These are phyloP conservation scores for Hydrophis major DNA, from an alignment of 2,797 vertebrate genomes.

Conservation along the genomic window DNA sequence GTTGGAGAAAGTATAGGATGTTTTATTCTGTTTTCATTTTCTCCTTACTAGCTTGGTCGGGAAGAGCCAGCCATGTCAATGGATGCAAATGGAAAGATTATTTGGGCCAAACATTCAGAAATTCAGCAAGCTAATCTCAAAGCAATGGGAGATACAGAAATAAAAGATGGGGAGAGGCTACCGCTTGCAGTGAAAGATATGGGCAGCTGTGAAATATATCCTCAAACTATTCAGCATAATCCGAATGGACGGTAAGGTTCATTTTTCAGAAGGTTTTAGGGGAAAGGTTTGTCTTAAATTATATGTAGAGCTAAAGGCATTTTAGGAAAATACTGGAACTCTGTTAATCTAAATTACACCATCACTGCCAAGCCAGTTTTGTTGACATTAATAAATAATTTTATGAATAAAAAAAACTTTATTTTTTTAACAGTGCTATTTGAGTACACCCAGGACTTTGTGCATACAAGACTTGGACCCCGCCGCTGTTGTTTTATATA, in stretches of 20 bases:
- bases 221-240: constrained; percentile 97
- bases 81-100: constrained; percentile 97
- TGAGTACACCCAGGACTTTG: neutral
- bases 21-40: neutral
- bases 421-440: neutral
- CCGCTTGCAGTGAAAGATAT: constrained; percentile 97
- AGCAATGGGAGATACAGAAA: constrained; percentile 97
- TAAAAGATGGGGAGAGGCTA: constrained; percentile 94
- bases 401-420: neutral
- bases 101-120: constrained; percentile 98
- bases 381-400: neutral
- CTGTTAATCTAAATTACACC: neutral
- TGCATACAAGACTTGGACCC: neutral
- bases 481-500: neutral
- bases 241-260: constrained; percentile 88
- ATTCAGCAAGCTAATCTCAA: constrained; percentile 97
- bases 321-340: neutral
- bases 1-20: neutral
- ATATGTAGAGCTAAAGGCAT: constrained; percentile 6
- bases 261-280: neutral
- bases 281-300: neutral
- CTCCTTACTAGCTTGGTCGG: constrained; percentile 83
- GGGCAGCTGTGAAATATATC: constrained; percentile 99
- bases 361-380: neutral
- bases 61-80: constrained; percentile 99